Conservation (phyloP, 2,113 vertebrate genomes). For the Microtus pennsylvanicus region DNA sequence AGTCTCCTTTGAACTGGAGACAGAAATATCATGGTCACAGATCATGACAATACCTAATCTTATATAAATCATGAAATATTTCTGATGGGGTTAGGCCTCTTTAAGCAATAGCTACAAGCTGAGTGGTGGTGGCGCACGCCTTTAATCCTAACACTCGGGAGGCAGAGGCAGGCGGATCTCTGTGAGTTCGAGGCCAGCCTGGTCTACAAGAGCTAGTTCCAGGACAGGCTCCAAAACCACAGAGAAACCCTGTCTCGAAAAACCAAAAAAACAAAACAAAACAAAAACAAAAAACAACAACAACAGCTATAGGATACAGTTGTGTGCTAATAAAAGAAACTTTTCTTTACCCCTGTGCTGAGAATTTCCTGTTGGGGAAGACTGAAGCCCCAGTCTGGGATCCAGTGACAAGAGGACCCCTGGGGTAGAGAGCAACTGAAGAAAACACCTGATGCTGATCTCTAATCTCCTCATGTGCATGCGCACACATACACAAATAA, state of each 20-base stretch:
- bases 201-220: no score
- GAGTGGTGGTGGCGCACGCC: no score
- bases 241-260: no score
- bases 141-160: no score
- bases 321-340: not conserved
- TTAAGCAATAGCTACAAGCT: not conserved
- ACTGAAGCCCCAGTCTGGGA: not conserved
- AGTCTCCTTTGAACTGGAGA: not conserved
- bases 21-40: not conserved
- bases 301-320: not conserved
- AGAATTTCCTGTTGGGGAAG: not conserved
- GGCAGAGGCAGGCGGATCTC: no score
- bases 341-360: not conserved
- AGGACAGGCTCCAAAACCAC: no score
- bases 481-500: not conserved
- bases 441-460: not conserved
- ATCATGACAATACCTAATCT: not conserved
- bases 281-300: no score
- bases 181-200: no score
- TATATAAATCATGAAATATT: not conserved
- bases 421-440: not conserved
- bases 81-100: not conserved
- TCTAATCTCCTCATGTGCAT: not conserved
- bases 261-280: no score
- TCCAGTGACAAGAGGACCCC: not conserved